Conservation (phyloP, 1,140 invertebrate species). For the Laupala kohalensis region DNA sequence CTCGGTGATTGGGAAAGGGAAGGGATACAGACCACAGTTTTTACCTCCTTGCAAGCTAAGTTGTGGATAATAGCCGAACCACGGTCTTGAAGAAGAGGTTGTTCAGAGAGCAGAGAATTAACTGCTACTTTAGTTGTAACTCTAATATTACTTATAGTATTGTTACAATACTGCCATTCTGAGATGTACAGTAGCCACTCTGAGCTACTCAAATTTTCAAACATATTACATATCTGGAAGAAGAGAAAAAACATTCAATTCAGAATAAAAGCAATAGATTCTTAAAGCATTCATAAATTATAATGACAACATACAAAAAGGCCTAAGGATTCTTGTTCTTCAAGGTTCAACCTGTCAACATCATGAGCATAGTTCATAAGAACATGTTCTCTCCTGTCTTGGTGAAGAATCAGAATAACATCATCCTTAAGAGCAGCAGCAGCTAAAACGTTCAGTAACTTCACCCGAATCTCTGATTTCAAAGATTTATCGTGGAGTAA, state of each 20-base stretch:
- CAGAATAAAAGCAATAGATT: constrained; percentile 10
- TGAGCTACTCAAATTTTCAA: constrained; percentile 74
- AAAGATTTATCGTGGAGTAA: constrained; percentile 49
- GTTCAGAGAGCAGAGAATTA: constrained; percentile 65
- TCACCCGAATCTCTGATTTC: constrained; percentile 40
- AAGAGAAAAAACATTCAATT: constrained; percentile 2
- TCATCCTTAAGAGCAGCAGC: constrained; percentile 75
- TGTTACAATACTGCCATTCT: constrained; percentile 65
- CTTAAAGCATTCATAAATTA: neutral
- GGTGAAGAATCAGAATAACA: constrained; percentile 76
- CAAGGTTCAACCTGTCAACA: constrained; percentile 59
- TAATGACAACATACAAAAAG: constrained; percentile 53
- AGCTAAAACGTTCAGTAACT: constrained; percentile 52
- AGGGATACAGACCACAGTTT: constrained; percentile 81
- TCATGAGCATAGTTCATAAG: constrained; percentile 79
- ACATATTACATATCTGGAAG: constrained; percentile 74
- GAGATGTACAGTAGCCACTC: constrained; percentile 90
- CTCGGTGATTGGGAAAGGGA: neutral
- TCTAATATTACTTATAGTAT: constrained; percentile 71
- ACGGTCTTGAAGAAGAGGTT: constrained; percentile 53
- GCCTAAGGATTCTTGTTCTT: constrained; percentile 65
- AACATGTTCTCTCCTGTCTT: constrained; percentile 75
- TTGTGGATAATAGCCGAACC: constrained; percentile 83
- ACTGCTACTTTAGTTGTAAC: constrained; percentile 84
- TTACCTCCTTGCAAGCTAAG: constrained; percentile 88